A percentile compares a stretch with the other conserved stretches of the same genome.
These are phyloP conservation scores for Cryptoblepharus egeriae DNA, from an alignment of 2,797 vertebrate genomes.

Conservation along the genomic window DNA sequence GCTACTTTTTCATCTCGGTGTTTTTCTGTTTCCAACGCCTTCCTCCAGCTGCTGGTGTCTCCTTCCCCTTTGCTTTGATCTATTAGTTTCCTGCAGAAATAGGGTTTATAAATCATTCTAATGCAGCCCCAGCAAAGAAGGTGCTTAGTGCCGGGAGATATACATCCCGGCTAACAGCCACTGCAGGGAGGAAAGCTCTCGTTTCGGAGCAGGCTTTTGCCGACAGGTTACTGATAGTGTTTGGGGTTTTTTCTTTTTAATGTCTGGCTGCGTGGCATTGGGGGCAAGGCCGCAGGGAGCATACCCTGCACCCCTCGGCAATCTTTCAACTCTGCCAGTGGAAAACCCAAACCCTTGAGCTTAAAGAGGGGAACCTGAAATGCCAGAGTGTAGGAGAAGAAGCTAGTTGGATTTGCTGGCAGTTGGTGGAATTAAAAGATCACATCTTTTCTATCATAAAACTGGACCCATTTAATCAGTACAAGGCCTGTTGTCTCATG, in stretches of 20 bases:
- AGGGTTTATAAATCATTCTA: conserved; percentile 95
- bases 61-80: conserved; percentile 87
- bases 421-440: no score
- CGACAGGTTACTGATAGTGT: conserved; percentile 95
- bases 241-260: conserved; percentile 75
- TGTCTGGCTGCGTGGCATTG: conserved; percentile 73
- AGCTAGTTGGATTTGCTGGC: not conserved
- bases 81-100: conserved; percentile 87
- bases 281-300: conserved; percentile 72
- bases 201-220: conserved; percentile 73
- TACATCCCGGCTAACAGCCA: conserved; percentile 81
- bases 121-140: conserved; percentile 90
- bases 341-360: no score
- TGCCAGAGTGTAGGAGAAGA: not conserved
- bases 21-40: conserved; percentile 79
- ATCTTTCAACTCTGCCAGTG: not conserved
- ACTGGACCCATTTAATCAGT: not conserved
- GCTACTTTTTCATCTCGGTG: conserved; percentile 90
- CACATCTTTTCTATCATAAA: not conserved
- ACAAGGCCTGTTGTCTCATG: no score
- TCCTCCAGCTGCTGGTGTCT: conserved; percentile 79
- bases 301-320: conserved; percentile 55
- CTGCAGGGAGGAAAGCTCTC: conserved; percentile 79
- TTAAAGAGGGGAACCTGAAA: no score
- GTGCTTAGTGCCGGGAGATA: conserved; percentile 85